These are phyloP conservation scores for Harpagoxenus sublaevis DNA, from an alignment of 2,888 invertebrate species.

Conservation along the genomic window DNA sequence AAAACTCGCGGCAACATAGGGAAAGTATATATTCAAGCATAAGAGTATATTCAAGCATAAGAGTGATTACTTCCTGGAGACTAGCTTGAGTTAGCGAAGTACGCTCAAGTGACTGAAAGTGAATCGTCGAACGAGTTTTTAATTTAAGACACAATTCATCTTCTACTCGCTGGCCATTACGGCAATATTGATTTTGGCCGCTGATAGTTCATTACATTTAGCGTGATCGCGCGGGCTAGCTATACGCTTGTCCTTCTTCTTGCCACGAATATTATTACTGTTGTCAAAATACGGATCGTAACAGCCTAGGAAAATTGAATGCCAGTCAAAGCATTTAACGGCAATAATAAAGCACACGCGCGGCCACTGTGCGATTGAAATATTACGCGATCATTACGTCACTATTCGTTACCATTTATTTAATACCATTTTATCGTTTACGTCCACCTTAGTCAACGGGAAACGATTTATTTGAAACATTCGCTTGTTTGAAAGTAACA, in stretches of 20 bases:
- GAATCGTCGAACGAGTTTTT: constrained; percentile 23
- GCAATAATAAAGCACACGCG: not conserved
- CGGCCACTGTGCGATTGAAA: constrained; percentile 15
- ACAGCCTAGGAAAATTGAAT: not conserved
- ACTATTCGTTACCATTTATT: not conserved
- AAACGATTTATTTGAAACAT: constrained; percentile 5
- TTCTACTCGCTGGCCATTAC: not conserved
- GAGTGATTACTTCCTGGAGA: constrained; percentile 43
- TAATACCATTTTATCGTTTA: constrained; percentile 2
- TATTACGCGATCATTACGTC: not conserved
- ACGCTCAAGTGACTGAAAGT: constrained; percentile 23
- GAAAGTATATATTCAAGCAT: constrained; percentile 51
- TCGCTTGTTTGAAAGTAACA: constrained; percentile 17
- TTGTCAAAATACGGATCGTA: not conserved
- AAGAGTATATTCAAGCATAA: constrained; percentile 40
- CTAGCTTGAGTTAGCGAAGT: constrained; percentile 5
- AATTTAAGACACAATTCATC: constrained; percentile 25
- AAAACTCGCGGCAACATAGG: constrained; percentile 36
- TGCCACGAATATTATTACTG: constrained; percentile 5
- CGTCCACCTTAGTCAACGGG: not conserved
- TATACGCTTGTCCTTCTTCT: not conserved
- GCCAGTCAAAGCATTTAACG: not conserved
- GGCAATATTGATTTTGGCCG: not conserved
- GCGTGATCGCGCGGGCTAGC: not conserved
- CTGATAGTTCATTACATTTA: not conserved